Percentiles rank a stretch among this genome's conserved stretches.
Conservation (phyloP, 2,797 vertebrate species). For the Siniperca scherzeri region DNA sequence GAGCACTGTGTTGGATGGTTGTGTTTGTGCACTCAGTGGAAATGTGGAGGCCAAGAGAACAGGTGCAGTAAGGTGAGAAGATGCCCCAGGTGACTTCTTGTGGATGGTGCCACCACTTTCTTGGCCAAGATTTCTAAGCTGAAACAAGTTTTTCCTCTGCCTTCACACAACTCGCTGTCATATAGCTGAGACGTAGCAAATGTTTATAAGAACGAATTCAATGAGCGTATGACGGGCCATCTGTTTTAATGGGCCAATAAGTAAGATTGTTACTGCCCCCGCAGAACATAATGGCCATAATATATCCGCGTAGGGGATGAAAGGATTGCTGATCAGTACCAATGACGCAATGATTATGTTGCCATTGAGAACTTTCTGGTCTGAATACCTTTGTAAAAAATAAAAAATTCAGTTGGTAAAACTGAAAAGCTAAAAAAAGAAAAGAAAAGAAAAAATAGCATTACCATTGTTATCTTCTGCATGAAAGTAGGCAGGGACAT, state of each 20-base stretch:
- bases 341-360: constrained; percentile 36
- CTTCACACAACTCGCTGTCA: constrained; percentile 48
- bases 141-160: constrained; percentile 59
- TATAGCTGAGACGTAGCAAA: constrained; percentile 58
- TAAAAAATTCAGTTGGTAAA: not conserved
- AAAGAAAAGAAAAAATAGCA: not conserved
- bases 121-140: constrained; percentile 59
- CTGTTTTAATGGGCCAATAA: constrained; percentile 61
- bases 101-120: constrained; percentile 44
- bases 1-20: constrained; percentile 18
- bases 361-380: constrained; percentile 13
- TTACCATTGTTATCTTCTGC: not conserved
- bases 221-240: constrained; percentile 65
- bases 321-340: constrained; percentile 31
- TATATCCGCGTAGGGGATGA: constrained; percentile 17
- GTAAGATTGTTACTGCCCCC: constrained; percentile 35
- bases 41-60: constrained; percentile 73
- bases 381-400: not conserved
- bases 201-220: constrained; percentile 64
- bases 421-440: not conserved
- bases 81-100: constrained; percentile 68
- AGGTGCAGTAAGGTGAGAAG: constrained; percentile 72
- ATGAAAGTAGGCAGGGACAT: not conserved
- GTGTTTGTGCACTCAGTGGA: constrained; percentile 63
- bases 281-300: constrained; percentile 36